A percentile compares a stretch with the other conserved stretches of the same genome.
phyloP scores from a whole-genome alignment of 2,113 vertebrate species.

The Malurus elegans region DNA sequence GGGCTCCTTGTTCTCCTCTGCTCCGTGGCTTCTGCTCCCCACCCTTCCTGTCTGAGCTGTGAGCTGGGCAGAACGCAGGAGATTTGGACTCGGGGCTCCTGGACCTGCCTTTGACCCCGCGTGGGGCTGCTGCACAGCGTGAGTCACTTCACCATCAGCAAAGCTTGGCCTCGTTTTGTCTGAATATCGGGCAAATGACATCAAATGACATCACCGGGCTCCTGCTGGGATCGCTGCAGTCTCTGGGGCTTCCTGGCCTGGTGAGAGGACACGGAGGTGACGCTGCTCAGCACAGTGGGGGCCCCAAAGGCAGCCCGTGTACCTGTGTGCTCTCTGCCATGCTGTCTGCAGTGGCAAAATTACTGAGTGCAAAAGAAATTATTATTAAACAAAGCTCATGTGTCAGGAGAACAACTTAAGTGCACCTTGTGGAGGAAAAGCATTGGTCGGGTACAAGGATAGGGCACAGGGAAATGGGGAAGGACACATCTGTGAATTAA shows the following conservation, averaged over 20 bases:
- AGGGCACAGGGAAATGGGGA: background rate
- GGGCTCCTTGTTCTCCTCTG: background rate
- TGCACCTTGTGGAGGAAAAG: background rate
- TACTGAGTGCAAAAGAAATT: background rate
- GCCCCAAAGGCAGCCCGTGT: background rate
- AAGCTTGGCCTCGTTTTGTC: background rate
- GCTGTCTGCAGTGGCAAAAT: background rate
- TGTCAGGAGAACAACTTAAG: background rate
- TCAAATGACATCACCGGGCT: background rate
- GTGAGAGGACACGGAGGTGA: background rate
- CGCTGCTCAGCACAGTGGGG: background rate
- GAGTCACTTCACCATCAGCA: conserved; percentile 27
- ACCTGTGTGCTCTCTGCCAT: background rate
- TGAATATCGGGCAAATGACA: background rate
- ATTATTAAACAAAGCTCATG: background rate
- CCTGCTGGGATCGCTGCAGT: background rate
- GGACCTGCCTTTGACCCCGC: background rate
- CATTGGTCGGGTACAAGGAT: background rate
- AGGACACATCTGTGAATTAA: background rate
- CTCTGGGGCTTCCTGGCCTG: background rate
- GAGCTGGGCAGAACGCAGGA: background rate
- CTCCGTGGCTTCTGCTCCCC: background rate
- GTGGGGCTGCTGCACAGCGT: background rate
- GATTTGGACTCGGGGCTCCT: conserved; percentile 5
- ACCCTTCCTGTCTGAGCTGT: conserved; percentile 41